Conservation (phyloP, 2,797 vertebrate species). For the Gadopsis bispinosus region DNA sequence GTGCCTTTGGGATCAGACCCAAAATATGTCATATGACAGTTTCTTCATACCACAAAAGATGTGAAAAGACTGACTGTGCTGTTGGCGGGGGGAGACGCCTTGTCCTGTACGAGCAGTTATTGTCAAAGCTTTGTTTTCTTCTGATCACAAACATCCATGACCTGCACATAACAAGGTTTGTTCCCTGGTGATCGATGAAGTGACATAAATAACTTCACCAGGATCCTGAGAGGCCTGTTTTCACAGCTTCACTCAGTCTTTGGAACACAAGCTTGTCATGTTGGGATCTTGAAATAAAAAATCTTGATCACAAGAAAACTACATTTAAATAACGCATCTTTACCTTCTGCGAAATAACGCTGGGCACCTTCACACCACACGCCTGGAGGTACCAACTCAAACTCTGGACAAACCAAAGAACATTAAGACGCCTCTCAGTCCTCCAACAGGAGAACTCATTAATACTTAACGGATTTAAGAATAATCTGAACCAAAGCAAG, state of each 20-base stretch:
- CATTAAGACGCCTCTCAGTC: not conserved
- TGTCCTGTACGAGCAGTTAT: accelerated
- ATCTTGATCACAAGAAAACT: slow-evolving; percentile 17
- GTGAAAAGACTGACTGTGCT: not conserved
- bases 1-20: not conserved
- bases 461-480: not conserved
- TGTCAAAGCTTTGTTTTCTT: not conserved
- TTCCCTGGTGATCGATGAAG: not conserved
- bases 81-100: not conserved
- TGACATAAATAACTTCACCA: not conserved
- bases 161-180: not conserved
- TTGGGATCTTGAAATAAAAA: not conserved
- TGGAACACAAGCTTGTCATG: not conserved
- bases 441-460: not conserved
- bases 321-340: not conserved
- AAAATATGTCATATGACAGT: not conserved
- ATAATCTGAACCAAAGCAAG: not conserved
- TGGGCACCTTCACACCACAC: too few species aligned
- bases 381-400: not conserved
- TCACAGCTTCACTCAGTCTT: not conserved
- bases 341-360: too few species aligned
- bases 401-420: not conserved
- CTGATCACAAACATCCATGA: not conserved
- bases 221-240: not conserved
- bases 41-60: not conserved